A percentile compares a stretch with the other conserved stretches of the same genome.
phyloP scores from a whole-genome alignment of 2,888 invertebrate species.

The Calameuta filiformis region DNA sequence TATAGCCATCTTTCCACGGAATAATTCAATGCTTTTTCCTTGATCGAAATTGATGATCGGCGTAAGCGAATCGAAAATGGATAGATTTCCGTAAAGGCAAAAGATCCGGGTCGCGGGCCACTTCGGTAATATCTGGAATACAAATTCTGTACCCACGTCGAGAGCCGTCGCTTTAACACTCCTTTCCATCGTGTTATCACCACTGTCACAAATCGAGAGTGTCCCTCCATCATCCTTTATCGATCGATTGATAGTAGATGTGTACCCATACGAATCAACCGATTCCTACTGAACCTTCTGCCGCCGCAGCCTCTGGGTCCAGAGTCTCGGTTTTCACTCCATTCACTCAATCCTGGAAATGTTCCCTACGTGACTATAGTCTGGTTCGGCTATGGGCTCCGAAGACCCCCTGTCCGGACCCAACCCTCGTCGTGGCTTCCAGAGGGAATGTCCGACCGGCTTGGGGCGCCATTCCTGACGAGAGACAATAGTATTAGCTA shows the following conservation, averaged over 20 bases:
- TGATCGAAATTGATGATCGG: not conserved
- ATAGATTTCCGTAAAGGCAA: not conserved
- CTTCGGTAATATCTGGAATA: slow-evolving; percentile 12
- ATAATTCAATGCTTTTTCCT: not conserved
- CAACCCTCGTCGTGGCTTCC: not conserved
- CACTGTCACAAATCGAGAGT: slow-evolving; percentile 11
- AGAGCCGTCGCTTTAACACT: slow-evolving; percentile 13
- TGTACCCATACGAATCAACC: not conserved
- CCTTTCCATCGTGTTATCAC: slow-evolving; percentile 16
- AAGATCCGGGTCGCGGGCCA: not conserved
- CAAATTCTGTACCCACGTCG: slow-evolving; percentile 16
- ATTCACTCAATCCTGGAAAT: slow-evolving; percentile 14
- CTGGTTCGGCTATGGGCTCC: not conserved
- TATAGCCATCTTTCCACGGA: not conserved
- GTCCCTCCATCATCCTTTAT: slow-evolving; percentile 11
- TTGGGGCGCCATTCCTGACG: not conserved
- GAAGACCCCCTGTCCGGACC: not conserved
- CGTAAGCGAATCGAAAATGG: not conserved
- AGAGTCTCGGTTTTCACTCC: not conserved
- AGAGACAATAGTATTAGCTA: slow-evolving; percentile 11
- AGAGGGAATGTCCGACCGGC: not conserved
- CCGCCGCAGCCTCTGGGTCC: not conserved
- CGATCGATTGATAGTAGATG: not conserved
- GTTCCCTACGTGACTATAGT: slow-evolving; percentile 4
- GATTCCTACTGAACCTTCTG: slow-evolving; percentile 4